These are phyloP conservation scores for Crotalus helleri DNA, from an alignment of 2,113 vertebrate genomes.

Conservation along the genomic window DNA sequence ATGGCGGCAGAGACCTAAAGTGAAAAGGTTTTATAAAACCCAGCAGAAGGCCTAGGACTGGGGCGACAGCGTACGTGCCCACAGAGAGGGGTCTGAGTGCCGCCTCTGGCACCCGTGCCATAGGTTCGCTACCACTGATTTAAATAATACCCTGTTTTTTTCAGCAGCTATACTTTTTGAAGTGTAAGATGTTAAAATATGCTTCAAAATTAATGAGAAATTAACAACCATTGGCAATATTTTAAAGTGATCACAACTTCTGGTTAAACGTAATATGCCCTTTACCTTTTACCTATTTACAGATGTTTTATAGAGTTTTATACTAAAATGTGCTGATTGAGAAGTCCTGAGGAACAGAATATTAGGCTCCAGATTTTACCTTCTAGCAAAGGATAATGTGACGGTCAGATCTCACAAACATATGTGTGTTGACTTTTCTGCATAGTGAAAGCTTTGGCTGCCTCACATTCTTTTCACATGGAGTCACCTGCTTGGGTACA, in stretches of 20 bases:
- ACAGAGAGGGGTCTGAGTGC: too few relatives aligned
- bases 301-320: constrained; percentile 54
- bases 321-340: neutral
- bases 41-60: too few relatives aligned
- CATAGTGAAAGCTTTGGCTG: constrained; percentile 64
- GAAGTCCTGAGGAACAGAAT: neutral
- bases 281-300: constrained; percentile 60
- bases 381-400: constrained; percentile 14
- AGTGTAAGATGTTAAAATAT: neutral
- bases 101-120: too few relatives aligned
- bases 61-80: too few relatives aligned
- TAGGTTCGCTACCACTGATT: neutral
- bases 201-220: neutral
- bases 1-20: too few relatives aligned
- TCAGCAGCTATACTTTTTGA: neutral
- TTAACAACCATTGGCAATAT: neutral
- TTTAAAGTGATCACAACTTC: constrained; percentile 4
- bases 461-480: constrained; percentile 58
- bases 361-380: neutral
- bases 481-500: constrained; percentile 58
- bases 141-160: neutral
- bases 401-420: constrained; percentile 24
- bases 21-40: too few relatives aligned
- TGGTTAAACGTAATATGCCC: constrained; percentile 68
- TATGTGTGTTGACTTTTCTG: constrained; percentile 22